Conservation (phyloP, 2,888 invertebrate species). For the Zhengitettix transpicula region DNA sequence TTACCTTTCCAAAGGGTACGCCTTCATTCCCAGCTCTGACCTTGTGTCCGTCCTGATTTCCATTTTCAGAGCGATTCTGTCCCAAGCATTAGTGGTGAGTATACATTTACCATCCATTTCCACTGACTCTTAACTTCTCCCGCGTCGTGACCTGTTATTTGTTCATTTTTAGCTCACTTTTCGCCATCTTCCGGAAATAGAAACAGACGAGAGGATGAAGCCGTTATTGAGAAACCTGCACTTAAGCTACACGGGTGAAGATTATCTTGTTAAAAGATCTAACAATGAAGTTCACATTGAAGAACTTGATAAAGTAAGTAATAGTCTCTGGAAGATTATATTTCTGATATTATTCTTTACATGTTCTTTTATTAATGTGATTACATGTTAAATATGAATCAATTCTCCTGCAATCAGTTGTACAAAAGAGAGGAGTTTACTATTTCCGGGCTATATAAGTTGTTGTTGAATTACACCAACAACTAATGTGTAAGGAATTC, state of each 20-base stretch:
- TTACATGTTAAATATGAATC: too few relatives aligned
- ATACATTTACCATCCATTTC: neutral
- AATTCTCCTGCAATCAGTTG: too few relatives aligned
- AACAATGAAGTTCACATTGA: slow-evolving; percentile 45
- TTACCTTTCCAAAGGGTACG: slow-evolving; percentile 63
- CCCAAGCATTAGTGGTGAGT: slow-evolving; percentile 42
- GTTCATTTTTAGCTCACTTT: slow-evolving; percentile 35
- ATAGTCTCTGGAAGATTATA: too few relatives aligned
- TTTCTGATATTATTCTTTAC: too few relatives aligned
- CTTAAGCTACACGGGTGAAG: slow-evolving; percentile 71
- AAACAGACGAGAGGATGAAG: slow-evolving; percentile 68
- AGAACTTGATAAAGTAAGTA: slow-evolving; percentile 49
- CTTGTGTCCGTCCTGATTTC: slow-evolving; percentile 68
- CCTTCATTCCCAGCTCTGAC: slow-evolving; percentile 73
- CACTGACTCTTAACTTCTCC: too few relatives aligned
- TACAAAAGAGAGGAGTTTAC: too few relatives aligned
- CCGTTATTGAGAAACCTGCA: slow-evolving; percentile 59
- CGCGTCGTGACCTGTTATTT: too few relatives aligned
- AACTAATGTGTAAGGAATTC: too few relatives aligned
- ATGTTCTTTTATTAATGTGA: too few relatives aligned
- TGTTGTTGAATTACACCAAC: too few relatives aligned
- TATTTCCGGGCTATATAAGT: too few relatives aligned
- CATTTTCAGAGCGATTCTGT: slow-evolving; percentile 54
- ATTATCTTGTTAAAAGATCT: slow-evolving; percentile 25
- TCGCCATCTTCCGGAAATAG: slow-evolving; percentile 52